phyloP scores from a whole-genome alignment of 2,797 vertebrate genomes.

The Muraenolepis orangiensis region DNA sequence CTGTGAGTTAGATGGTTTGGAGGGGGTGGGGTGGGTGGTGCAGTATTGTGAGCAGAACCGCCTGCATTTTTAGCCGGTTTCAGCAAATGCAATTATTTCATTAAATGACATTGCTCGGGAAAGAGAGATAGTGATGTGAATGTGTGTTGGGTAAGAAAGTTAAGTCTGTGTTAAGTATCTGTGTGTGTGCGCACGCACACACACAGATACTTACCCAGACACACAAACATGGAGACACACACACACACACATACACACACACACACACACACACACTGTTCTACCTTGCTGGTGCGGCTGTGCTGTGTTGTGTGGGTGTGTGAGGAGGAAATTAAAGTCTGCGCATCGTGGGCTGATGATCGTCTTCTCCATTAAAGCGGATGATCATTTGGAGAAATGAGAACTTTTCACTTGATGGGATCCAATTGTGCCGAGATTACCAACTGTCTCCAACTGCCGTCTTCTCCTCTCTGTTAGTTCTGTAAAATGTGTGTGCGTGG shows the following conservation, averaged over 20 bases:
- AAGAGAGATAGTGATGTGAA: background rate
- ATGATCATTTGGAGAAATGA: background rate
- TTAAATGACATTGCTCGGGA: conserved; percentile 37
- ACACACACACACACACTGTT: background rate
- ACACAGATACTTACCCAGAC: background rate
- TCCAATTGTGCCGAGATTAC: background rate
- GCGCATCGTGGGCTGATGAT: background rate
- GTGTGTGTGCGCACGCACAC: background rate
- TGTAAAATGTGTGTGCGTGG: background rate
- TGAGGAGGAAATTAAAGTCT: background rate
- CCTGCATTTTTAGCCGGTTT: conserved; percentile 36
- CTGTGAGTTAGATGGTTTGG: background rate
- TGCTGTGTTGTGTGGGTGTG: background rate
- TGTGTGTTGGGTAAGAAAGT: conserved; percentile 20
- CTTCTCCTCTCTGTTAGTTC: background rate
- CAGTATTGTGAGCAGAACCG: conserved; percentile 4
- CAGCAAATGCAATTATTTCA: conserved; percentile 56
- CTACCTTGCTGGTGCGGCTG: background rate
- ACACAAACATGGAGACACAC: background rate
- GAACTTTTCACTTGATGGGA: background rate
- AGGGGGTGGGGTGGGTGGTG: background rate
- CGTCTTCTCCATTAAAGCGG: background rate
- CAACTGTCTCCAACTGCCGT: background rate
- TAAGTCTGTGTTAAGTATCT: background rate
- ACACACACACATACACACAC: background rate